phyloP scores from a whole-genome alignment of 2,888 invertebrate genomes.

The Tipula unca region DNA sequence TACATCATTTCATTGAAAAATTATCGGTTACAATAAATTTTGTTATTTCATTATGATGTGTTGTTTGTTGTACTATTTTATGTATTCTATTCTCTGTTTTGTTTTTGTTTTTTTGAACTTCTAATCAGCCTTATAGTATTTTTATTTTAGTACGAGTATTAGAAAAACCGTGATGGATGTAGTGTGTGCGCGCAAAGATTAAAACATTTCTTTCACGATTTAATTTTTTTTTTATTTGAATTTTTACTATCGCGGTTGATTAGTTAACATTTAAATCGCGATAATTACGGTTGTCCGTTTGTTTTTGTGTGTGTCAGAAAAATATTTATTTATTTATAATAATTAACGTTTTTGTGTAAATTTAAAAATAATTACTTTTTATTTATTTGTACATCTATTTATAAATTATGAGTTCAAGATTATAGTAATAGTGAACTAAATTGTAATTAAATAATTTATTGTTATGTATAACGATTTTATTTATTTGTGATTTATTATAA shows the following conservation, averaged over 20 bases:
- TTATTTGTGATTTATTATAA: conserved; percentile 14
- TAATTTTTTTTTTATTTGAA: neutral
- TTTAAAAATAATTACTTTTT: neutral
- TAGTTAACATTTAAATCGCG: conserved; percentile 14
- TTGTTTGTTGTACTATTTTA: neutral
- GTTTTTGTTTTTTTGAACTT: neutral
- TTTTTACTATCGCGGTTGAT: neutral
- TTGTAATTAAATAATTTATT: neutral
- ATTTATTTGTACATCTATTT: neutral
- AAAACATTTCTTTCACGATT: neutral
- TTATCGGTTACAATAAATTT: conserved; percentile 1
- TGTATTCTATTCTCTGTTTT: neutral
- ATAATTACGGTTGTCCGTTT: neutral
- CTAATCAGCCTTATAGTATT: neutral
- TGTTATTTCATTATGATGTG: neutral
- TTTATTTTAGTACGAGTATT: neutral
- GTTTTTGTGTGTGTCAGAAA: neutral
- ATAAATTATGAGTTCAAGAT: neutral
- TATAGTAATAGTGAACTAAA: neutral
- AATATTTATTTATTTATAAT: neutral
- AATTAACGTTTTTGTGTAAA: neutral
- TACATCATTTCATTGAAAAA: conserved; percentile 15
- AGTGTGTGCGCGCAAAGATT: neutral
- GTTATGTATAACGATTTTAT: neutral
- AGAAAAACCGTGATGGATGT: neutral